Base-by-base conservation (phyloP, 1,140 invertebrate species). In the Phthorimaea operculella region DNA sequence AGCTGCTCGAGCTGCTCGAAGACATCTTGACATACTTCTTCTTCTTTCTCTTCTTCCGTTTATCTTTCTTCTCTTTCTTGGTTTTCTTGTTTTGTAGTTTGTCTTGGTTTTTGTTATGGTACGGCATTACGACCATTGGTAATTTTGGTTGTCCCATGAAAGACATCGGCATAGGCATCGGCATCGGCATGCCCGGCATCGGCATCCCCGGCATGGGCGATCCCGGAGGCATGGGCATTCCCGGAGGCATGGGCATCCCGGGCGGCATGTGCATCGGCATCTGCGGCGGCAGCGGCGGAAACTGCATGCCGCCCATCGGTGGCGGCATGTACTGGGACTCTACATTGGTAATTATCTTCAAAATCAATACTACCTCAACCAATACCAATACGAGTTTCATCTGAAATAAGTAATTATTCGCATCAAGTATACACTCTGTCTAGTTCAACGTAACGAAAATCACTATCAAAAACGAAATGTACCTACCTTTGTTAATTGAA, bases 81-180 rank as follows among this genome's bases (percentile, higher is more conserved):
- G 5, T 21, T 14, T 51, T 21, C 60, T 33, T 44, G 14, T 49
- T 57, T 33, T 33, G 15, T 16, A 18, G 53, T 17, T 53, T 59
- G 16, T 62, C 64, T 7, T 58, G 51, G 10, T 57, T 55, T 52
- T 72, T 70, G 0, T 68, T 68, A 7, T 72, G 68, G 21, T 68
- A 77, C 0, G 74, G 78, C 70, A 72, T 74, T 0, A 81, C 64
- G 7, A 81, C 68, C 6, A 70, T 55, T 0, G 76, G 78, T 6
- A 81, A 10, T 33, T 66, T 67, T 33, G 59, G 68, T 12, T 66
- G 72, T 2, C 59, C 54, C 47, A 68, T 33, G 16, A 42, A 42
- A 9, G 51, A 39, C 17, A 36, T 14, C 36, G 44, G 44, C 47
- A 50, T 49, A 11, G 59, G 67, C 52, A 61, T 55, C 15, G 58